Percentiles rank a stretch among this genome's conserved stretches.
These are phyloP conservation scores for Cepaea hortensis DNA, from an alignment of 2,888 invertebrate genomes.

Conservation along the genomic window DNA sequence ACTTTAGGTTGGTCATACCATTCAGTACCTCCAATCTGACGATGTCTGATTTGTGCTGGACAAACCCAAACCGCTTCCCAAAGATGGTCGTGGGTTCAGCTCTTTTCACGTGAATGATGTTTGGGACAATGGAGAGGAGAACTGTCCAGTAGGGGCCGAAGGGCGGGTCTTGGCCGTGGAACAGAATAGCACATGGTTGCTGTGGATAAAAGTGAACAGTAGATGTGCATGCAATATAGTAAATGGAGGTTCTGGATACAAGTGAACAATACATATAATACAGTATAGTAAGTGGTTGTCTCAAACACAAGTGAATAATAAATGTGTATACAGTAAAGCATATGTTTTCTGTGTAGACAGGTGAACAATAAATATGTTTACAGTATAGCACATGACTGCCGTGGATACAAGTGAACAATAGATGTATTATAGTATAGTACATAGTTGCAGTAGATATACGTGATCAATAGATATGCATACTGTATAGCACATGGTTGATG, in stretches of 20 bases:
- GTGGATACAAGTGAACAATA: too few relatives aligned
- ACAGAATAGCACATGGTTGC: conserved; percentile 63
- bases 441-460: too few relatives aligned
- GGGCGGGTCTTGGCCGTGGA: conserved; percentile 62
- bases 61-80: conserved; percentile 54
- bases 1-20: conserved; percentile 50
- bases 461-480: too few relatives aligned
- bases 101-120: conserved; percentile 59
- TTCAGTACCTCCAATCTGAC: conserved; percentile 59
- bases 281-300: too few relatives aligned
- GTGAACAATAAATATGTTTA: too few relatives aligned
- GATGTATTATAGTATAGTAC: too few relatives aligned
- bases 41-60: conserved; percentile 66
- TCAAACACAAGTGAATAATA: too few relatives aligned
- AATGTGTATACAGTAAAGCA: too few relatives aligned
- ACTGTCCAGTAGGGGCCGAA: conserved; percentile 61
- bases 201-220: background rate
- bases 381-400: too few relatives aligned
- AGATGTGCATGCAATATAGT: background rate
- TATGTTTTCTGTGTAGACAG: too few relatives aligned
- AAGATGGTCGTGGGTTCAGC: conserved; percentile 58
- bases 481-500: too few relatives aligned
- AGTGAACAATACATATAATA: too few relatives aligned
- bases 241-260: background rate
- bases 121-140: conserved; percentile 58